Evolutionary conservation across 2,888 invertebrate species (phyloP).

Genomic region (Lithophane socia): DNA sequence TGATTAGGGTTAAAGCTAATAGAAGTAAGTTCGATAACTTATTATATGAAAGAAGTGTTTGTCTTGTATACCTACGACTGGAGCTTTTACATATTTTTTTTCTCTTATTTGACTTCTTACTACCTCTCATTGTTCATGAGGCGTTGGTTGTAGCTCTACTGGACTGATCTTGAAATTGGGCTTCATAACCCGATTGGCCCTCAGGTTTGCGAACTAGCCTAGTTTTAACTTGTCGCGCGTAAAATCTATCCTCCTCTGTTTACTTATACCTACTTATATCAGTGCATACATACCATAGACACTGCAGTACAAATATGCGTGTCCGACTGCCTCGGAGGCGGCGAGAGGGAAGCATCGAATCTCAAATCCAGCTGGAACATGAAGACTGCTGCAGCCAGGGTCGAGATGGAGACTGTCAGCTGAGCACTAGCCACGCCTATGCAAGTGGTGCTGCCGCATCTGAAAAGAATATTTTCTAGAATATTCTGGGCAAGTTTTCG

Average conservation of each 20-base stretch:
- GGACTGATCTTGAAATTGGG: too few relatives aligned
- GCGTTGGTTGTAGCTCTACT: too few relatives aligned
- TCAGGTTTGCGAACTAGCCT: neutral
- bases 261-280: neutral
- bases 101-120: too few relatives aligned
- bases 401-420: constrained; percentile 83
- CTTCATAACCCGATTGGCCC: too few relatives aligned
- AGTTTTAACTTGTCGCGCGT: neutral
- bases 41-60: too few relatives aligned
- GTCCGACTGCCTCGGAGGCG: constrained; percentile 84
- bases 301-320: constrained; percentile 86
- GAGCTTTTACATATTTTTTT: too few relatives aligned
- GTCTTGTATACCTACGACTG: too few relatives aligned
- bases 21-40: too few relatives aligned
- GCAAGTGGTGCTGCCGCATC: constrained; percentile 85
- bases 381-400: constrained; percentile 85
- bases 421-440: constrained; percentile 87
- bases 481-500: neutral
- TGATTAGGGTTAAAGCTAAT: too few relatives aligned
- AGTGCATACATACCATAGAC: constrained; percentile 81
- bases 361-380: constrained; percentile 85
- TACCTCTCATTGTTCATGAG: too few relatives aligned
- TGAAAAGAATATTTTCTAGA: constrained; percentile 54
- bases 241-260: neutral
- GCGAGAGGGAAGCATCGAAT: constrained; percentile 83